phyloP scores from a whole-genome alignment of 2,113 vertebrate genomes.

The Podiceps cristatus region DNA sequence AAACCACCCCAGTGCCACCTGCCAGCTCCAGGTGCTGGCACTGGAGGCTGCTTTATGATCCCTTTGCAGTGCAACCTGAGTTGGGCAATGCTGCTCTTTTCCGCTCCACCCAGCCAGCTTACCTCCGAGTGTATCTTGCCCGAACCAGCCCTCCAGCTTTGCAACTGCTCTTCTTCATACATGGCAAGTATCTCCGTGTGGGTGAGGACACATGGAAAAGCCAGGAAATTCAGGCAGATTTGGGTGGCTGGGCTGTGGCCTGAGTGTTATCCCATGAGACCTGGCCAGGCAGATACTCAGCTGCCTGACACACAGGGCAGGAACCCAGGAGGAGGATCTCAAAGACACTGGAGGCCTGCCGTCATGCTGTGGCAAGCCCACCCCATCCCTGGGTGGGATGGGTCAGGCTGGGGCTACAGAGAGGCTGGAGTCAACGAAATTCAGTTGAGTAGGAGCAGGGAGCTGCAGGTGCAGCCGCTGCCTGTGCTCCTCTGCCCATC shows the following conservation, averaged over 20 bases:
- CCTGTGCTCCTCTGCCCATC: neutral
- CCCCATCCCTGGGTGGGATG: neutral
- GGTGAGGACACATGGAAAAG: neutral
- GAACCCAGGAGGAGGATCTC: neutral
- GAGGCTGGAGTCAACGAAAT: neutral
- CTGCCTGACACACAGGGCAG: accelerated
- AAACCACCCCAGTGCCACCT: neutral
- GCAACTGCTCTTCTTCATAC: neutral
- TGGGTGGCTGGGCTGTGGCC: neutral
- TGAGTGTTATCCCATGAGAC: neutral
- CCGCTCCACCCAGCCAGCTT: accelerated
- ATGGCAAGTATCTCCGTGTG: neutral
- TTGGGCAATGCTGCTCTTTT: neutral
- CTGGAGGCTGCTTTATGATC: neutral
- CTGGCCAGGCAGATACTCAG: neutral
- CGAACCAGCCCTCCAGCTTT: neutral
- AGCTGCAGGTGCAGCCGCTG: neutral
- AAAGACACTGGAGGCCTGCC: neutral
- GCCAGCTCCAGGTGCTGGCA: neutral
- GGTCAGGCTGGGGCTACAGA: neutral
- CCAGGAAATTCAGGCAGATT: neutral
- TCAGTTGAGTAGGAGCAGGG: neutral
- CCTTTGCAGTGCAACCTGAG: no score
- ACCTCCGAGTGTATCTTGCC: neutral
- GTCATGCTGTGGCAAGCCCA: neutral